Evolutionary conservation across 2,797 vertebrate genomes (phyloP).

Genomic region (Petrocephalus sullivani): DNA sequence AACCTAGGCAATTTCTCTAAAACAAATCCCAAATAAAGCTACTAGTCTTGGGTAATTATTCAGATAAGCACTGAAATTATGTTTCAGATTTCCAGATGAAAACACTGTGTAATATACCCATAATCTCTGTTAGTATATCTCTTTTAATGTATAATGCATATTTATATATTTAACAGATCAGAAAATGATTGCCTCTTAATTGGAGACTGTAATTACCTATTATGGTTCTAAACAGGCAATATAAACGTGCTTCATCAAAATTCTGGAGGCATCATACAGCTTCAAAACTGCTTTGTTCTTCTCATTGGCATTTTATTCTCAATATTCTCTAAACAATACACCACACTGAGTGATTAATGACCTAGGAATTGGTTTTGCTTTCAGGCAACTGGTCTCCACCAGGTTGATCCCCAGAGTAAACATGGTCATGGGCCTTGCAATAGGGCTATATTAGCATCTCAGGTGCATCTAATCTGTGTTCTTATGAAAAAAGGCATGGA

Average conservation of each 20-base stretch:
- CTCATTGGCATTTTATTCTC: not conserved
- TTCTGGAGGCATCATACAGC: not conserved
- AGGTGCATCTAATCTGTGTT: not conserved
- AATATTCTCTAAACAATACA: not conserved
- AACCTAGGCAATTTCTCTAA: not conserved
- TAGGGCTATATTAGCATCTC: not conserved
- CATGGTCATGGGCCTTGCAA: not conserved
- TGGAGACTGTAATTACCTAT: conserved; percentile 21
- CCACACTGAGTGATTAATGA: not conserved
- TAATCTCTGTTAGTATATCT: not conserved
- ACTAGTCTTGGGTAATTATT: not conserved
- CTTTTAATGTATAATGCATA: not conserved
- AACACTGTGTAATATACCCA: not conserved
- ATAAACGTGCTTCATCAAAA: not conserved
- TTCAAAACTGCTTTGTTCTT: not conserved
- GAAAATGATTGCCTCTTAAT: conserved; percentile 8
- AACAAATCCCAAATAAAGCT: not conserved
- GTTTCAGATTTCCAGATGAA: not conserved
- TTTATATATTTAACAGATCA: not conserved
- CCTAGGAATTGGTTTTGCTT: not conserved
- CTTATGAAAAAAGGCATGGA: not conserved
- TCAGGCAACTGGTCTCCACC: not conserved
- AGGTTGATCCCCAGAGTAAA: not conserved
- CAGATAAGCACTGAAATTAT: not conserved
- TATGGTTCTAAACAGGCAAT: conserved; percentile 4